Evolutionary conservation across 2,888 invertebrate species (phyloP).

Genomic region (Herminia tarsipennalis): DNA sequence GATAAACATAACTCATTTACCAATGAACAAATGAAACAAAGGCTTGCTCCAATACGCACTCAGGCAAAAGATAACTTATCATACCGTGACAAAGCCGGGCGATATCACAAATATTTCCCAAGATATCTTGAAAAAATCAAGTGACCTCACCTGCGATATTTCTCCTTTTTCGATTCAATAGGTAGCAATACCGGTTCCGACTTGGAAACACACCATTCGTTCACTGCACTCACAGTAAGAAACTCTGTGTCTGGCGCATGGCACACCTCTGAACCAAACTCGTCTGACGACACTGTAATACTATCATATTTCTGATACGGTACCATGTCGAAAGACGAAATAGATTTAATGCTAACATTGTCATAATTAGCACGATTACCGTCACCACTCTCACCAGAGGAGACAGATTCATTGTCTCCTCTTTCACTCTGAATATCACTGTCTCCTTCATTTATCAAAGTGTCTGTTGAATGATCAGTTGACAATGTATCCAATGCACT

Average conservation of each 20-base stretch:
- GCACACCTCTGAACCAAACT: conserved; percentile 81
- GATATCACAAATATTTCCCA: conserved; percentile 74
- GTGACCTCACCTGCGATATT: conserved; percentile 82
- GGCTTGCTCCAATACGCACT: conserved; percentile 58
- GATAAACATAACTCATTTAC: conserved; percentile 5
- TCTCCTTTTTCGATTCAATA: conserved; percentile 81
- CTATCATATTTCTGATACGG: conserved; percentile 82
- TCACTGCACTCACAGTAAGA: conserved; percentile 82
- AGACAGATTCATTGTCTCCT: conserved; percentile 66
- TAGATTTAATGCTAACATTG: conserved; percentile 82
- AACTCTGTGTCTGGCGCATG: conserved; percentile 79
- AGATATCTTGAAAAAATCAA: conserved; percentile 57
- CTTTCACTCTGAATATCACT: conserved; percentile 68
- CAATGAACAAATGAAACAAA: conserved; percentile 53
- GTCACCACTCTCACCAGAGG: conserved; percentile 70
- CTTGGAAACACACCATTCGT: conserved; percentile 81
- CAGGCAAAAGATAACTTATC: conserved; percentile 70
- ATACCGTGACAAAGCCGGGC: conserved; percentile 63
- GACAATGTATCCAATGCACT: conserved; percentile 72
- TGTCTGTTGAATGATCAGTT: conserved; percentile 78
- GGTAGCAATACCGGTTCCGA: conserved; percentile 75
- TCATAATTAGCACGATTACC: conserved; percentile 77
- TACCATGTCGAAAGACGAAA: conserved; percentile 81
- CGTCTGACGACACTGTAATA: conserved; percentile 81
- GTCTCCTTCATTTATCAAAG: conserved; percentile 75